Base-by-base conservation (phyloP, 2,797 vertebrate genomes). In the Sebastes glaucus region DNA sequence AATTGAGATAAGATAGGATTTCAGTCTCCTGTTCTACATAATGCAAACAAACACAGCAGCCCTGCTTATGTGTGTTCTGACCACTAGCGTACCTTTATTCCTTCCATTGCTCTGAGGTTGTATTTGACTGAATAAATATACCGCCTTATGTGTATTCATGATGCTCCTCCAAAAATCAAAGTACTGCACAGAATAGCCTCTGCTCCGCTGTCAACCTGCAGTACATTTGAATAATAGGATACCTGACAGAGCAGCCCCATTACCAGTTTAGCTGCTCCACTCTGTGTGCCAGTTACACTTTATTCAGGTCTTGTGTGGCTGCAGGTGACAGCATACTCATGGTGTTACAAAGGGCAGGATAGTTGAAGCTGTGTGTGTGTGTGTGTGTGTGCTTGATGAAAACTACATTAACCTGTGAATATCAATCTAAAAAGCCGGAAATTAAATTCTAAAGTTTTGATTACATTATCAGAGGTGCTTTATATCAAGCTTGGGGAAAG, bases 151-250 rank as follows among this genome's bases (percentile, higher is more conserved):
- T 69, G 63, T 59, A 68, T 77, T 52, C 35, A 55, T 61, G 61
- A 46, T 61, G 52, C 32, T 68, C 71, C 61, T 60, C 25, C 22
- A 53, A 74, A 56, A 65, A 72, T 52, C n/a, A 72, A 76, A 74
- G 61, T 18, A 35, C 10, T 6, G 30, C 13, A 33, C 61, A 60
- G 64, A 83, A 69, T 11, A 72, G 23, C 28, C 59, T 80, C 42
- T 71, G 60, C 42, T 66, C 57, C n/a, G 7, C 35, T 72, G 66
- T 64, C 74, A 77, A 23, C 65, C 30, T 65, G 62, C 33, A 55
- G 28, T 30, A 46, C 11, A 64, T 87, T 83, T 88, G 61, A 85
- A 85, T 85, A 73, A 83, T 42, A 42, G 32, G 62, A 71, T 46
- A 68, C 65, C 23, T 81, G 78, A 82, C 57, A 69, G 42, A 76